Conservation (phyloP, 1,140 invertebrate species). For the Popillia japonica region DNA sequence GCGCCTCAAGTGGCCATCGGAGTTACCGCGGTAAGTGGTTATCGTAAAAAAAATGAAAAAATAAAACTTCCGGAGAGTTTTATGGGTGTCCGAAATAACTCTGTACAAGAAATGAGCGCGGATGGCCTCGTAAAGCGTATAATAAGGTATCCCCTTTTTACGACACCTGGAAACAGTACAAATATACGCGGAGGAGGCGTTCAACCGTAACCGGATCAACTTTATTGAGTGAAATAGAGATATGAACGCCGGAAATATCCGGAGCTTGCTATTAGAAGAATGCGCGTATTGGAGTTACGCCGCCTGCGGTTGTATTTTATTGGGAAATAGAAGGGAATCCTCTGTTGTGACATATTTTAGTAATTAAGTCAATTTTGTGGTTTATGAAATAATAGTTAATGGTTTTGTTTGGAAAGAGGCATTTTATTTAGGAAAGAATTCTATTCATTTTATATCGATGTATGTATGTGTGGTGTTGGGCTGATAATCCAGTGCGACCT, state of each 20-base stretch:
- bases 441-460: too few relatives aligned
- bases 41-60: conserved; percentile 35
- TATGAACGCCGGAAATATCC: neutral
- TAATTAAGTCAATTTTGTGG: too few relatives aligned
- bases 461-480: too few relatives aligned
- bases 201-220: conserved; percentile 10
- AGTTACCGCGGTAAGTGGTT: conserved; percentile 17
- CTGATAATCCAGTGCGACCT: too few relatives aligned
- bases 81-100: conserved; percentile 23
- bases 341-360: too few relatives aligned
- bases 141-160: conserved; percentile 34
- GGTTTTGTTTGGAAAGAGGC: too few relatives aligned
- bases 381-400: too few relatives aligned
- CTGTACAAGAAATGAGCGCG: conserved; percentile 28
- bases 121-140: conserved; percentile 30
- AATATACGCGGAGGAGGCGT: conserved; percentile 3
- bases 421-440: too few relatives aligned
- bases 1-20: conserved; percentile 3
- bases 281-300: neutral
- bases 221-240: conserved; percentile 34
- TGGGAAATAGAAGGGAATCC: too few relatives aligned
- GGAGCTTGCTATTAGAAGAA: neutral
- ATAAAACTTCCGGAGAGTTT: conserved; percentile 13
- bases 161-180: conserved; percentile 17
- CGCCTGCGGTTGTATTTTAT: neutral